phyloP scores from a whole-genome alignment of 1,140 invertebrate genomes.

The Achroia grisella region DNA sequence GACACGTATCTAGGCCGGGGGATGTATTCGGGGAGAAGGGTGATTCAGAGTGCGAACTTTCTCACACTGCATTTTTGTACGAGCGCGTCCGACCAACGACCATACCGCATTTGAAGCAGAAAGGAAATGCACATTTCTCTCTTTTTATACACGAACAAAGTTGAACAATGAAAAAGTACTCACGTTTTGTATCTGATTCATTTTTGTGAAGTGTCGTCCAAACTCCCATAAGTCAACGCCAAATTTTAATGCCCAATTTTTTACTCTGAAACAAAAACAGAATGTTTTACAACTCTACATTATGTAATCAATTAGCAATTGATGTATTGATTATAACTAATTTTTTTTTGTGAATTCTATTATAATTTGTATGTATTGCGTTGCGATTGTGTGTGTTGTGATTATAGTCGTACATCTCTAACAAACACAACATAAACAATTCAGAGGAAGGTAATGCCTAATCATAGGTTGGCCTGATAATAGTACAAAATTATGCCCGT shows the following conservation, averaged over 20 bases:
- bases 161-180: conserved; percentile 50
- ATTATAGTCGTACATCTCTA: too few species aligned
- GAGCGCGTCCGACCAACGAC: conserved; percentile 43
- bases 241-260: conserved; percentile 92
- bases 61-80: conserved; percentile 45
- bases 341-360: too few species aligned
- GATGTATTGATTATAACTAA: too few species aligned
- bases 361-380: too few species aligned
- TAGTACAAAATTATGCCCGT: too few species aligned
- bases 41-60: conserved; percentile 19
- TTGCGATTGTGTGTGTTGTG: too few species aligned
- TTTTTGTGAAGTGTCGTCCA: conserved; percentile 88
- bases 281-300: too few species aligned
- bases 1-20: conserved; percentile 39
- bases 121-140: conserved; percentile 16
- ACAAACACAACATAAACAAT: too few species aligned
- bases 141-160: not conserved
- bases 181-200: conserved; percentile 89
- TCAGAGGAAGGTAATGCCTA: too few species aligned
- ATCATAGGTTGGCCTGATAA: too few species aligned
- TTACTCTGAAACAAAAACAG: conserved; percentile 81
- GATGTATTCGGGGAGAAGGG: conserved; percentile 13
- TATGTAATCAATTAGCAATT: too few species aligned
- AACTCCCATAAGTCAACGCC: conserved; percentile 92
- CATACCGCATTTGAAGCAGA: conserved; percentile 15